These are phyloP conservation scores for Pherbina coryleti DNA, from an alignment of 2,888 invertebrate species.

Conservation along the genomic window DNA sequence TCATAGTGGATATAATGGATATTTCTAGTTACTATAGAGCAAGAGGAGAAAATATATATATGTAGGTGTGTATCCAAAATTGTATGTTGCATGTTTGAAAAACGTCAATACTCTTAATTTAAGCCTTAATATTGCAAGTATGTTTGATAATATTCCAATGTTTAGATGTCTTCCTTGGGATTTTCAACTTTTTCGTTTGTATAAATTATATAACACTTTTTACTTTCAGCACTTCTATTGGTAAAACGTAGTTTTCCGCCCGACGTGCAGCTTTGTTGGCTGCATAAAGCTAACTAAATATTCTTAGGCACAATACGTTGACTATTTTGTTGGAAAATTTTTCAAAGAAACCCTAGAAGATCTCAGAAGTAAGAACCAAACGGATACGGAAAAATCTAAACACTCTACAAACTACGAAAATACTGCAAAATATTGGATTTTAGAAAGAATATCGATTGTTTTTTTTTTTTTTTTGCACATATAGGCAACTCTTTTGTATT, in stretches of 20 bases:
- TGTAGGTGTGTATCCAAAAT: too few relatives aligned
- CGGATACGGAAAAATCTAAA: not conserved
- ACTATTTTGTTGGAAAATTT: constrained; percentile 4
- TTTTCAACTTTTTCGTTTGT: not conserved
- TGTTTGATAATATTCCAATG: not conserved
- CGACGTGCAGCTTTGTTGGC: constrained; percentile 59
- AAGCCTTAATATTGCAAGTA: too few relatives aligned
- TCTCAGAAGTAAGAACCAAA: not conserved
- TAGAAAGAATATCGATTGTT: constrained; percentile 23
- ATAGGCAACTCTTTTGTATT: not conserved
- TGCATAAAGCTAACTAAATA: constrained; percentile 62
- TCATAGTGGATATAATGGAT: too few relatives aligned
- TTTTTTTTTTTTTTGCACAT: not conserved
- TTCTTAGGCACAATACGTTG: constrained; percentile 34
- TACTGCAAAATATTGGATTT: not conserved
- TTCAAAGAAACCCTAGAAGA: constrained; percentile 38
- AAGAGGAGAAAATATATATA: too few relatives aligned
- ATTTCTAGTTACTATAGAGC: too few relatives aligned
- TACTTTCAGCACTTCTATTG: constrained; percentile 29
- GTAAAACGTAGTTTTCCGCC: constrained; percentile 43
- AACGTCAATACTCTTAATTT: too few relatives aligned
- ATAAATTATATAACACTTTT: not conserved
- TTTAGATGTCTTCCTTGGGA: constrained; percentile 9
- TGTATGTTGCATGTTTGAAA: too few relatives aligned
- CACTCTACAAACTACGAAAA: not conserved